A percentile compares a stretch with the other conserved stretches of the same genome.
phyloP scores from a whole-genome alignment of 2,888 invertebrate genomes.

The Heliothis peltigera region DNA sequence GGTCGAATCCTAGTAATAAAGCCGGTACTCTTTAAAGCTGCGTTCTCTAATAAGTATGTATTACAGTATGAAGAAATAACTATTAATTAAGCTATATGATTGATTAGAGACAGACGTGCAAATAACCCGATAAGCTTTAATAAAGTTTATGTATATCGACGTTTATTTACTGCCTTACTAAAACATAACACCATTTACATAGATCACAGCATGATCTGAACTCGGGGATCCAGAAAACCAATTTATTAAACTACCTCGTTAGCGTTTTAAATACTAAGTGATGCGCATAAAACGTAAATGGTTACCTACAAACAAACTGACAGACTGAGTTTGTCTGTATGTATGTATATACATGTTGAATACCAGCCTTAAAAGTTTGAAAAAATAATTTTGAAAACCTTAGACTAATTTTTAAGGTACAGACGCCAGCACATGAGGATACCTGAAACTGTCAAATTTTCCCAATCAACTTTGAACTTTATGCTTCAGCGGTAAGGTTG shows the following conservation, averaged over 20 bases:
- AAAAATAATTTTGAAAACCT: too few relatives aligned
- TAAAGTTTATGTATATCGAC: constrained; percentile 22
- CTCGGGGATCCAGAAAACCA: not conserved
- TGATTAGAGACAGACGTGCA: constrained; percentile 11
- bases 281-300: constrained; percentile 25
- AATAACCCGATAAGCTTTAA: constrained; percentile 15
- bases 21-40: too few relatives aligned
- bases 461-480: too few relatives aligned
- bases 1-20: too few relatives aligned
- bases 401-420: too few relatives aligned
- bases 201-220: constrained; percentile 29
- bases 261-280: constrained; percentile 25
- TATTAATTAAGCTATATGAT: not conserved
- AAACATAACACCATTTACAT: constrained; percentile 41
- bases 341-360: too few relatives aligned
- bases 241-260: constrained; percentile 29
- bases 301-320: not conserved
- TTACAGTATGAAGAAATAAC: not conserved
- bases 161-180: constrained; percentile 31
- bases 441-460: too few relatives aligned
- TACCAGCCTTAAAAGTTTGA: too few relatives aligned
- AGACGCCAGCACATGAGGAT: too few relatives aligned
- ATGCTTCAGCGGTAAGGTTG: too few relatives aligned
- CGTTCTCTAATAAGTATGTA: too few relatives aligned
- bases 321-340: not conserved